Evolutionary conservation across 2,888 invertebrate genomes (phyloP).

Genomic region (Agrotis exclamationis): DNA sequence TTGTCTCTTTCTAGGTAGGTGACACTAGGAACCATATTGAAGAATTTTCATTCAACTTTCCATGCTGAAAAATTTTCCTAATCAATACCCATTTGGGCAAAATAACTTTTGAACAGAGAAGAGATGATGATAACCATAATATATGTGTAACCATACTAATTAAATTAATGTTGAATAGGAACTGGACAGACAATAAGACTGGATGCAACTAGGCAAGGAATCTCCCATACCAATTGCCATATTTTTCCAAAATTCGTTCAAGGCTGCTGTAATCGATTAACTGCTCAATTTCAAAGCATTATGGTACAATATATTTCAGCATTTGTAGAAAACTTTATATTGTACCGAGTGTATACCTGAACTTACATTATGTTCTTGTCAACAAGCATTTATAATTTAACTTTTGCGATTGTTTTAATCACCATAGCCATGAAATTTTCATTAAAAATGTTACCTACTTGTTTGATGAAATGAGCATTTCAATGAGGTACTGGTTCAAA

Average conservation of each 20-base stretch:
- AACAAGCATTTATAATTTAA: not conserved
- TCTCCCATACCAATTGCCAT: not conserved
- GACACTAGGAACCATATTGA: not conserved
- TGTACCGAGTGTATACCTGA: not conserved
- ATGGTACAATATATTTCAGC: not conserved
- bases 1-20: not conserved
- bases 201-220: not conserved
- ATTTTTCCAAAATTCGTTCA: too few relatives aligned
- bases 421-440: not conserved
- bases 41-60: not conserved
- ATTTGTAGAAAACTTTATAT: too few relatives aligned
- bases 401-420: not conserved
- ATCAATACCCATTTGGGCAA: not conserved
- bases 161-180: not conserved
- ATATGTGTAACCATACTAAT: not conserved
- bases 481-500: too few relatives aligned
- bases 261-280: too few relatives aligned
- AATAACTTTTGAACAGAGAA: not conserved
- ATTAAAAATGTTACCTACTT: too few relatives aligned
- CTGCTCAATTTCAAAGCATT: not conserved
- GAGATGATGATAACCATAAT: not conserved
- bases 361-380: too few relatives aligned
- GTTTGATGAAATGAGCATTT: too few relatives aligned
- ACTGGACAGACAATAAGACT: not conserved
- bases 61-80: not conserved